Conservation (phyloP, 2,113 vertebrate species). For the Otocyon megalotis region DNA sequence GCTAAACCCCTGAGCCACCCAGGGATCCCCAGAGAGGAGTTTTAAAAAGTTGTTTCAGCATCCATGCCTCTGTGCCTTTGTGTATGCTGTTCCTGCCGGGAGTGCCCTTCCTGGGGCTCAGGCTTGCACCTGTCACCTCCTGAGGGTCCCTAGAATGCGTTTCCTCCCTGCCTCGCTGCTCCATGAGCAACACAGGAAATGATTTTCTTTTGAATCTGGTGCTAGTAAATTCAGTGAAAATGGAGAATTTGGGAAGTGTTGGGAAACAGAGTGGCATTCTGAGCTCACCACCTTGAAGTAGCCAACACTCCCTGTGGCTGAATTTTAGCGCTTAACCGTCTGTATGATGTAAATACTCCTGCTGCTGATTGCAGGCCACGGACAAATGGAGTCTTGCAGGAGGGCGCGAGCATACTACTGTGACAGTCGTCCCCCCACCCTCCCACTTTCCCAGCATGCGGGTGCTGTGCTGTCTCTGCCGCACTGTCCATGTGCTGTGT, state of each 20-base stretch:
- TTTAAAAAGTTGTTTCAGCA: neutral
- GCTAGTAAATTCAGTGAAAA: neutral
- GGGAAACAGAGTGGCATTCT: neutral
- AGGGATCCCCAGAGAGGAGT: too few species aligned
- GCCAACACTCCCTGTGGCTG: neutral
- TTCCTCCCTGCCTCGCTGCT: neutral
- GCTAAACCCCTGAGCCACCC: too few species aligned
- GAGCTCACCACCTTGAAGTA: neutral
- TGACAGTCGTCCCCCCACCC: too few species aligned
- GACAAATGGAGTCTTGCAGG: neutral
- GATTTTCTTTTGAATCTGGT: neutral
- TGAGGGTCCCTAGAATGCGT: fast-evolving
- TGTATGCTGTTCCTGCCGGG: neutral
- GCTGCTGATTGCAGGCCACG: neutral
- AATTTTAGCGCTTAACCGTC: too few species aligned
- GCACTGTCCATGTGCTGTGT: too few species aligned
- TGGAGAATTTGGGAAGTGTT: neutral
- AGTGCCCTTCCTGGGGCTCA: neutral
- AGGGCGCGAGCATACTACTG: neutral
- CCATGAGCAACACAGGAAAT: neutral
- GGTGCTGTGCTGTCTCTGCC: too few species aligned
- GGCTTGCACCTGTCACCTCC: neutral
- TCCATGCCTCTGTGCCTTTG: neutral
- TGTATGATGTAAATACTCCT: neutral
- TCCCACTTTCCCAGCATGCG: neutral